Percentiles rank a stretch among this genome's conserved stretches.
phyloP scores from a whole-genome alignment of 2,888 invertebrate genomes.

The Trachelus troglodyta region DNA sequence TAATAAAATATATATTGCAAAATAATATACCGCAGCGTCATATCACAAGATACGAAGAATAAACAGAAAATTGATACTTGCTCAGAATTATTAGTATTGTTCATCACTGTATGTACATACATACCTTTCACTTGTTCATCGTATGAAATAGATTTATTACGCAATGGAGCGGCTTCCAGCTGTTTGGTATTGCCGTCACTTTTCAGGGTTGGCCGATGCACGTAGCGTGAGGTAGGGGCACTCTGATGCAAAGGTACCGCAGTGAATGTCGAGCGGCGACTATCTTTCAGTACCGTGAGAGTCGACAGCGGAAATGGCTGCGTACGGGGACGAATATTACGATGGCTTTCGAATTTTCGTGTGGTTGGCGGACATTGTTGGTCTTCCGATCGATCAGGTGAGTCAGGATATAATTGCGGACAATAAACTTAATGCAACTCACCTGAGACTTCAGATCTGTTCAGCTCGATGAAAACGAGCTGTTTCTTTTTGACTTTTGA shows the following conservation, averaged over 20 bases:
- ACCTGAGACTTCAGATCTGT: background rate
- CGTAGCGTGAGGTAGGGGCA: background rate
- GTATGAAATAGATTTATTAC: background rate
- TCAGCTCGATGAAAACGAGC: background rate
- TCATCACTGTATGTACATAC: too few species aligned
- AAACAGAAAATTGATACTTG: background rate
- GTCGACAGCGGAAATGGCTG: conserved; percentile 38
- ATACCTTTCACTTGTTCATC: background rate
- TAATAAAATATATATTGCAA: background rate
- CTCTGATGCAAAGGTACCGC: background rate
- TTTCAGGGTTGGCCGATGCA: background rate
- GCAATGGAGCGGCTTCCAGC: background rate
- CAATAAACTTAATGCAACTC: background rate
- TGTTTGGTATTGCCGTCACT: background rate
- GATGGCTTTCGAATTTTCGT: conserved; percentile 79
- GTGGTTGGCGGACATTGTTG: conserved; percentile 76
- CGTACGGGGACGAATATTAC: conserved; percentile 68
- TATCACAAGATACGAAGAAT: background rate
- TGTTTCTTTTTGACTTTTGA: conserved; percentile 4
- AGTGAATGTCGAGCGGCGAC: background rate
- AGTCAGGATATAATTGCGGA: conserved; percentile 56
- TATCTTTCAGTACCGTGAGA: conserved; percentile 7
- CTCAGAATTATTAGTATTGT: background rate
- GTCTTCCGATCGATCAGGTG: conserved; percentile 84
- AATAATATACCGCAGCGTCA: background rate